These are phyloP conservation scores for Anisognathus igniventris DNA, from an alignment of 2,797 vertebrate species.

Conservation along the genomic window DNA sequence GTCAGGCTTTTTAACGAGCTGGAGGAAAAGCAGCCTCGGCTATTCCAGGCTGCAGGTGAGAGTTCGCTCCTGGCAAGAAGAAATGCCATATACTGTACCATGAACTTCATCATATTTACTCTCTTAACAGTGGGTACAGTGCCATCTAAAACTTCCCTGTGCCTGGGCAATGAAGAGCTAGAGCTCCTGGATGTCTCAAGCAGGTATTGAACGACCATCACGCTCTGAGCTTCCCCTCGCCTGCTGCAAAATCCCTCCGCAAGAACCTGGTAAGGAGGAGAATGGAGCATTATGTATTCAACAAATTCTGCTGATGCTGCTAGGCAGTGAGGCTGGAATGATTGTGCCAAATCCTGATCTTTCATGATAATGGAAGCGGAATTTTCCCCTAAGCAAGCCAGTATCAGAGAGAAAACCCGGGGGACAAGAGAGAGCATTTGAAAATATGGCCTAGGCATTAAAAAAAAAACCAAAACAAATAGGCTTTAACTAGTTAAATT, in stretches of 20 bases:
- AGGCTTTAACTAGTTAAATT: neutral
- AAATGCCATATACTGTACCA: neutral
- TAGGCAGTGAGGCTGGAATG: conserved; percentile 23
- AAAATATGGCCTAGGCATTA: neutral
- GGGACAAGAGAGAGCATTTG: neutral
- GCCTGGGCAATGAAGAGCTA: neutral
- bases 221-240: neutral
- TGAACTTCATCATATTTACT: neutral
- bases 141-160: neutral
- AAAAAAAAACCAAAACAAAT: neutral
- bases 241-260: conserved; percentile 8
- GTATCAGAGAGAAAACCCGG: neutral
- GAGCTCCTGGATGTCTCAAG: neutral
- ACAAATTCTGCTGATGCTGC: conserved; percentile 52
- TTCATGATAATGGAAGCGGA: neutral
- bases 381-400: conserved; percentile 38
- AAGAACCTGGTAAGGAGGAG: conserved; percentile 15
- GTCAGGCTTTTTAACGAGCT: neutral
- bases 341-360: conserved; percentile 23
- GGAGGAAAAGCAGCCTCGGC: neutral
- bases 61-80: neutral
- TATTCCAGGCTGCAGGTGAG: neutral
- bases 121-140: neutral
- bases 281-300: conserved; percentile 42
- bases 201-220: neutral